Conservation (phyloP, 1,140 invertebrate genomes). For the Cepaea nemoralis region DNA sequence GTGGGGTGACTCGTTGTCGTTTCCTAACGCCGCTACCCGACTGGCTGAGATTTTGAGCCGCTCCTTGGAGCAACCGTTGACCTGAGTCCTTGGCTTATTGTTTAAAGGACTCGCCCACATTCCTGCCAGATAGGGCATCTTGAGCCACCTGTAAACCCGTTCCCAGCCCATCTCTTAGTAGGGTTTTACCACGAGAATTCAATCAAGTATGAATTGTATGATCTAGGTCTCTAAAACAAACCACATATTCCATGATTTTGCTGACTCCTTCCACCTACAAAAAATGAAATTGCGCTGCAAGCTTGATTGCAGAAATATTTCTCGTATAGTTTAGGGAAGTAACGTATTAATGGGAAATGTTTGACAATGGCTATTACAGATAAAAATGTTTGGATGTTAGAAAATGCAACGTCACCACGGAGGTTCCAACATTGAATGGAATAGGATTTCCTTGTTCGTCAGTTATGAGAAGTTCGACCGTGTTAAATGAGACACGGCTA, state of each 20-base stretch:
- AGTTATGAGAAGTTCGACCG: background rate
- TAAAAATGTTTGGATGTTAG: background rate
- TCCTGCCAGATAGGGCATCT: background rate
- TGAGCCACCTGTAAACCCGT: background rate
- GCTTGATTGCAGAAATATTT: background rate
- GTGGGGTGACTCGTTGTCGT: background rate
- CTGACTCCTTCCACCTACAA: background rate
- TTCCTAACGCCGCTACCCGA: background rate
- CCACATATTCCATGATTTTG: background rate
- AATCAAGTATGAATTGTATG: background rate
- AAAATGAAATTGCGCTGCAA: background rate
- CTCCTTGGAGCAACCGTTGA: background rate
- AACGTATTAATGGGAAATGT: background rate
- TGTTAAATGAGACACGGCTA: background rate
- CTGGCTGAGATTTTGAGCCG: background rate
- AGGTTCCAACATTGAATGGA: background rate
- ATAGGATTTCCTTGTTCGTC: background rate
- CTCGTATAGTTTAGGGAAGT: background rate
- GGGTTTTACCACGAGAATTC: background rate
- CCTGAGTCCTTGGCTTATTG: background rate
- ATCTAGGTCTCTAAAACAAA: background rate
- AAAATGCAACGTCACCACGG: background rate
- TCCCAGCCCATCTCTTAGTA: background rate
- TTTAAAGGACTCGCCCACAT: background rate
- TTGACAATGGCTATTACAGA: background rate